Base-by-base conservation (phyloP, 2,113 vertebrate species). In the Myotis brandtii region DNA sequence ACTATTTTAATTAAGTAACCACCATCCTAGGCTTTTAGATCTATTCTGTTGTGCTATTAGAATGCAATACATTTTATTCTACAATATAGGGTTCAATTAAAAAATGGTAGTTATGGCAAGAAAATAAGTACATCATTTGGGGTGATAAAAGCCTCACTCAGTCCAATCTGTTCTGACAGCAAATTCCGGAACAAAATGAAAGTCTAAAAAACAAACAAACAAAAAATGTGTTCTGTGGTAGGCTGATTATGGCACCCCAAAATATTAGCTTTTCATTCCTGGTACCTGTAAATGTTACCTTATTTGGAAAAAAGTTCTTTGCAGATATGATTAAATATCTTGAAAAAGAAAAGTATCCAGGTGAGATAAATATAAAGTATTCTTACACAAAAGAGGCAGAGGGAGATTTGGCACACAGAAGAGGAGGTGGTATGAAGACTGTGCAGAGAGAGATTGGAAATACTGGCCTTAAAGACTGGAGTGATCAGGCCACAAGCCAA, bases 161-260 rank as follows among this genome's bases (percentile, higher is more conserved):
- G 43, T 64, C 34, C 43, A 91, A 46, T 85, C 21, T 75, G 54
- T 77, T 72, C 50, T 85, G 32, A 91, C 34, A 89, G n/a, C 21
- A 92, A 93, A n/a, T 89, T 92, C 34, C 43, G 77, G n/a, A 82
- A 54, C 6, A 95, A 93, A 96, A 76, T 88, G 23, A 81, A 80
- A 32, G 9, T 70, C 77, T 93, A 56, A 95, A 93, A 91, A 77
- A 32, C 23, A 67, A 37, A 56, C 5, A 20, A 9, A 27, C 27
- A 56, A 3, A 16, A 62, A 75, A 94, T 43, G 82, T 3, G 66
- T 34, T 85, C 59, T 67, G 23, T 27, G 21, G 27, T 73, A 84
- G 52, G 46, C 32, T 23, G 34, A 81, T 59, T 77, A 95, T 5
- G 18, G 32, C 11, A 17, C 32, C 25, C 37, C 56, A 72, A 82